Conservation (phyloP, 2,888 invertebrate species). For the Antheraea assamensis region DNA sequence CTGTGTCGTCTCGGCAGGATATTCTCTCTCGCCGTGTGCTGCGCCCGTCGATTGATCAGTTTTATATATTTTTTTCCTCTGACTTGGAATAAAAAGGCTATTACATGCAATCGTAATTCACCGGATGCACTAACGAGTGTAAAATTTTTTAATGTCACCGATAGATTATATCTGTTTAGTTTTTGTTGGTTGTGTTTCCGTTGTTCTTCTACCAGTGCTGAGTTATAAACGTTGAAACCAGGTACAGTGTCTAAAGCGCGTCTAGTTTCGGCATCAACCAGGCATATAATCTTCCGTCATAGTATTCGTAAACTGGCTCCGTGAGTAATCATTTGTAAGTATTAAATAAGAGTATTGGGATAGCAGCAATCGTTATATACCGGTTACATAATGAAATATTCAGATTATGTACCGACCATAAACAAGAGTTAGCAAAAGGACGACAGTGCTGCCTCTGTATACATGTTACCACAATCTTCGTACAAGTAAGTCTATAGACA, state of each 20-base stretch:
- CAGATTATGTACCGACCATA: no score
- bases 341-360: no score
- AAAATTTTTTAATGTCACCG: conserved; percentile 65
- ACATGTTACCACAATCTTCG: no score
- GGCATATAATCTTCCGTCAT: neutral
- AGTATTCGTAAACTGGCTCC: neutral
- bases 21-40: conserved; percentile 68
- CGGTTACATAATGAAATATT: no score
- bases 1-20: conserved; percentile 68
- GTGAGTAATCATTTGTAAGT: no score
- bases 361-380: no score
- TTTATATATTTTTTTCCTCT: conserved; percentile 57
- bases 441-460: no score
- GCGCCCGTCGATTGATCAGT: conserved; percentile 70
- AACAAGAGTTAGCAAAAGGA: no score
- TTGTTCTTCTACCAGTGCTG: conserved; percentile 49
- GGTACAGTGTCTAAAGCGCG: neutral
- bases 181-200: conserved; percentile 69
- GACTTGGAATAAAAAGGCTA: conserved; percentile 64
- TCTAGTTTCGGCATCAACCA: neutral
- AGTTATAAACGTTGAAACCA: neutral
- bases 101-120: conserved; percentile 71
- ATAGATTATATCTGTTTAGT: conserved; percentile 52
- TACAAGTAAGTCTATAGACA: no score
- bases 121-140: conserved; percentile 81